Percentiles rank a stretch among this genome's conserved stretches.
These are phyloP conservation scores for Lordiphosa collinella DNA, from an alignment of 1,140 invertebrate species.

Conservation along the genomic window DNA sequence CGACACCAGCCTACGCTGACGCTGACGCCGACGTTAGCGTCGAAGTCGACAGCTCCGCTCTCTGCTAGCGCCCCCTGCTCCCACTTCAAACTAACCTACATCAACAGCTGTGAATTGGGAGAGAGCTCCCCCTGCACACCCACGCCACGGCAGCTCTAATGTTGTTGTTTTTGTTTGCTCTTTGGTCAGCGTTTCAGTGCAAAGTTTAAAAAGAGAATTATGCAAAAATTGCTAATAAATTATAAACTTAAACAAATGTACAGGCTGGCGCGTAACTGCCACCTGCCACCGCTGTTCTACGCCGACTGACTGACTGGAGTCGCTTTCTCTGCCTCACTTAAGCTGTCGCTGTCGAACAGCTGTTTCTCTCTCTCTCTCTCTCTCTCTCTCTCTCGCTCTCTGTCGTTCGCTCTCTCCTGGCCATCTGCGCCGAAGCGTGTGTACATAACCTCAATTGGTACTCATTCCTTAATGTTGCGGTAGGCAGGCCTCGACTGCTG, in stretches of 20 bases:
- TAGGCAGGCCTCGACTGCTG: slow-evolving; percentile 38
- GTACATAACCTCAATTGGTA: slow-evolving; percentile 67
- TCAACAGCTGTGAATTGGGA: slow-evolving; percentile 62
- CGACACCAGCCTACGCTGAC: slow-evolving; percentile 49
- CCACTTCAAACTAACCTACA: slow-evolving; percentile 66
- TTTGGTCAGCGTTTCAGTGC: slow-evolving; percentile 2
- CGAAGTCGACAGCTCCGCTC: slow-evolving; percentile 6
- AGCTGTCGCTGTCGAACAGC: slow-evolving; percentile 12
- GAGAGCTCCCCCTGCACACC: slow-evolving; percentile 35
- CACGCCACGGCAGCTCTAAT: slow-evolving; percentile 12
- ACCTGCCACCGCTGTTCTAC: slow-evolving; percentile 10
- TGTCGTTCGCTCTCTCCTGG: not conserved
- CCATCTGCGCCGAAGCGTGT: slow-evolving; percentile 57
- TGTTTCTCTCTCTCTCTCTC: slow-evolving; percentile 22
- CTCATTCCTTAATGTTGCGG: slow-evolving; percentile 56
- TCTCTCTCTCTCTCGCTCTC: not conserved
- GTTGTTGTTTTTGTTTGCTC: slow-evolving; percentile 6
- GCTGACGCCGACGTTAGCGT: slow-evolving; percentile 10
- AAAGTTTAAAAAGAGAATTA: not conserved
- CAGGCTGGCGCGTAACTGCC: slow-evolving; percentile 37
- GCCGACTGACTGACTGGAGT: slow-evolving; percentile 13
- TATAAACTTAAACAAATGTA: slow-evolving; percentile 30
- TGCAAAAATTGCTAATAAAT: slow-evolving; percentile 7
- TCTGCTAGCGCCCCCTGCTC: slow-evolving; percentile 2
- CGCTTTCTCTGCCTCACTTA: slow-evolving; percentile 15